phyloP scores from a whole-genome alignment of 2,797 vertebrate species.

The Pseudochirops cupreus region DNA sequence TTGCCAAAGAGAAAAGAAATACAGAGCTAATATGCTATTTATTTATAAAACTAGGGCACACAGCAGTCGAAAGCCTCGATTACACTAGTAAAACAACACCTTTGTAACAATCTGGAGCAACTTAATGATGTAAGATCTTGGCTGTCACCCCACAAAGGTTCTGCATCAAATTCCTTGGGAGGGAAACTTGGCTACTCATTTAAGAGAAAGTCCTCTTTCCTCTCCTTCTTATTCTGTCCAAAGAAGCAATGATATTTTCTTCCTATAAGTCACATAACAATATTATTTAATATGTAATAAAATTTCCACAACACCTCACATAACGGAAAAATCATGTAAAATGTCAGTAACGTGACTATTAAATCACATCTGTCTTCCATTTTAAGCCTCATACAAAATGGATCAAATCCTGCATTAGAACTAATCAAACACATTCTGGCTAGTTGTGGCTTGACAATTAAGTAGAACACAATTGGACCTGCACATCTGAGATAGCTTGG shows the following conservation, averaged over 20 bases:
- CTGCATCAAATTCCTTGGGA: constrained; percentile 12
- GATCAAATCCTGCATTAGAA: background rate
- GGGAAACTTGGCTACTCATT: background rate
- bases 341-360: background rate
- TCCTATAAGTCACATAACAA: no score
- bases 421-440: background rate
- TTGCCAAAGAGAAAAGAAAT: background rate
- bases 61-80: background rate
- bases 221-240: background rate
- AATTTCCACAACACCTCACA: background rate
- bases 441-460: background rate
- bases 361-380: constrained; percentile 6
- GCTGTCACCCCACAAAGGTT: constrained; percentile 8
- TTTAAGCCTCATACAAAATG: constrained; percentile 1
- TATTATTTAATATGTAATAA: background rate
- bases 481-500: background rate
- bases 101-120: constrained; percentile 15
- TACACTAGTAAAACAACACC: background rate
- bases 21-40: background rate
- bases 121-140: constrained; percentile 3
- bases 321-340: background rate
- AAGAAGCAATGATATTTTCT: background rate
- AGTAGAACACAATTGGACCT: background rate
- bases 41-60: background rate
- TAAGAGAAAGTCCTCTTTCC: background rate